phyloP scores from a whole-genome alignment of 2,113 vertebrate species.

The Ceyx melanurus region DNA sequence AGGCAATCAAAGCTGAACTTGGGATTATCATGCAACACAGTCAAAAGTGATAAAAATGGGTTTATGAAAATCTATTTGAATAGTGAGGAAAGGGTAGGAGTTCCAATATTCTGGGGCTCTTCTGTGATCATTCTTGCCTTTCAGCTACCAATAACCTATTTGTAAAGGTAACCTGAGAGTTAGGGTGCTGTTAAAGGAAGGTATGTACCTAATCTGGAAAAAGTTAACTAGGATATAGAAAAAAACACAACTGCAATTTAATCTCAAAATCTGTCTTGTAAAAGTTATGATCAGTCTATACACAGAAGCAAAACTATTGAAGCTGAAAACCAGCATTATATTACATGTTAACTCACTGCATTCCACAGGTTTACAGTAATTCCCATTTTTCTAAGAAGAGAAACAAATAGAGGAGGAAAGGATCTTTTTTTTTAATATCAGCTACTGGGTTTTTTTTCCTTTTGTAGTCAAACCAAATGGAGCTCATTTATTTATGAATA shows the following conservation, averaged over 20 bases:
- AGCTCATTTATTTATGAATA: not conserved
- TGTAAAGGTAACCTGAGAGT: not conserved
- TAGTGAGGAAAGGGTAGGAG: not conserved
- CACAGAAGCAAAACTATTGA: not conserved
- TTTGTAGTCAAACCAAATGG: not conserved
- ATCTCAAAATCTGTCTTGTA: not conserved
- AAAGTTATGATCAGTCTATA: not conserved
- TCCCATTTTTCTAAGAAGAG: not conserved
- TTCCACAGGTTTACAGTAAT: not conserved
- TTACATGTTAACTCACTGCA: not conserved
- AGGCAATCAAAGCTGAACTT: not conserved
- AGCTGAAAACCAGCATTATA: not conserved
- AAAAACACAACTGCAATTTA: not conserved
- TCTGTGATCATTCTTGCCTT: not conserved
- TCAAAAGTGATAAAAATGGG: not conserved
- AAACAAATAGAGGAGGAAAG: not conserved
- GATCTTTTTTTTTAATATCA: not conserved
- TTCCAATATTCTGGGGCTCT: not conserved
- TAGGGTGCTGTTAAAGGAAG: not conserved
- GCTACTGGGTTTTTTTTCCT: not conserved
- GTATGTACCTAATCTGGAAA: not conserved
- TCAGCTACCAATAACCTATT: not conserved
- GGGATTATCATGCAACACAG: not conserved
- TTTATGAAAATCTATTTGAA: not conserved
- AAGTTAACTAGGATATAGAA: not conserved